phyloP scores from a whole-genome alignment of 2,113 vertebrate genomes.

The Caranx ignobilis region DNA sequence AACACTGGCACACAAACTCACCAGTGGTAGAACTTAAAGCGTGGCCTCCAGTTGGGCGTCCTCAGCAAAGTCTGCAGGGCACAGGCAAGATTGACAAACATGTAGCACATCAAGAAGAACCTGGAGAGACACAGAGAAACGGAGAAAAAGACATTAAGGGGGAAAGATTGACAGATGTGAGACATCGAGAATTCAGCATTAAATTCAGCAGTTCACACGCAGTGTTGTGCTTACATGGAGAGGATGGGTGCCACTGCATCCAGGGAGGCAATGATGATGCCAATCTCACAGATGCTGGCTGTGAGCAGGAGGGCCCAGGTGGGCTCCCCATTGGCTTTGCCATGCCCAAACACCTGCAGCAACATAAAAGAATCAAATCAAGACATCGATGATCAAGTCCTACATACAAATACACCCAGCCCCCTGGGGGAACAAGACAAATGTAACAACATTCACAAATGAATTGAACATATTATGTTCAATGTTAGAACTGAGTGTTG shows the following conservation, averaged over 20 bases:
- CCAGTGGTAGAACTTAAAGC: conserved; percentile 99
- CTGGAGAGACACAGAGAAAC: conserved; percentile 73
- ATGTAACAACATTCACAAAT: neutral
- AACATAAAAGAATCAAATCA: neutral
- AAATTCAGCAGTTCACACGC: neutral
- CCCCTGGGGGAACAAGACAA: too few species aligned
- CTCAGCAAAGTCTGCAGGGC: conserved; percentile 95
- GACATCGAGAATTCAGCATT: neutral
- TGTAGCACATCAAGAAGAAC: conserved; percentile 99
- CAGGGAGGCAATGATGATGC: conserved; percentile 97
- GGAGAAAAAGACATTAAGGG: neutral
- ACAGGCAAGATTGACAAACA: conserved; percentile 98
- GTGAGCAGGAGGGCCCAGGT: conserved; percentile 98
- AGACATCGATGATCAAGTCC: too few species aligned
- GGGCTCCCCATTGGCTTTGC: conserved; percentile 97
- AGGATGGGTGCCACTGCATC: conserved; percentile 98
- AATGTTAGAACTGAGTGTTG: too few species aligned
- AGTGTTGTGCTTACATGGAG: conserved; percentile 89
- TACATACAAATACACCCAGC: too few species aligned
- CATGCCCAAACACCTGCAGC: conserved; percentile 94
- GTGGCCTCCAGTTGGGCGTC: conserved; percentile 98
- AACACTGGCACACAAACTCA: conserved; percentile 71
- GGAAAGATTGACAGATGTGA: neutral
- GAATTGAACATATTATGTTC: too few species aligned
- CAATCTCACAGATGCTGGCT: conserved; percentile 96